Percentiles rank a stretch among this genome's conserved stretches.
These are phyloP conservation scores for Drosophila sturtevanti DNA, from an alignment of 1,140 invertebrate species.

Conservation along the genomic window DNA sequence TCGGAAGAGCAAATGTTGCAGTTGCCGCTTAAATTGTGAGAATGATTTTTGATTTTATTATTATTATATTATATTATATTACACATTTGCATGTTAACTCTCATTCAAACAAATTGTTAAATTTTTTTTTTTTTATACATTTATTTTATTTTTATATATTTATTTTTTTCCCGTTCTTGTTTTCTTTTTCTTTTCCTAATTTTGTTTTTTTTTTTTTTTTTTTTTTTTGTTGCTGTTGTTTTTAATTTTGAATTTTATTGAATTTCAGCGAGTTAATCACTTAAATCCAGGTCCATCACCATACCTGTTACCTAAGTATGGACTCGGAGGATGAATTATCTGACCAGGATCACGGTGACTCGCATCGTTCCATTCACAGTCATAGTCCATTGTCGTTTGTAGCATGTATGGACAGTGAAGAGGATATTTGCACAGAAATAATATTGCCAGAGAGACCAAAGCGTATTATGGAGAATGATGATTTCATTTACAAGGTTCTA, in stretches of 20 bases:
- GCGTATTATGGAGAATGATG: conserved; percentile 89
- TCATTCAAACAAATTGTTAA: no score
- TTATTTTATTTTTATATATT: no score
- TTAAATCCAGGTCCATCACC: background rate
- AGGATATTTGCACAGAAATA: conserved; percentile 93
- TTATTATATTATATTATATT: no score
- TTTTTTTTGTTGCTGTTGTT: background rate
- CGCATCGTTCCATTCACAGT: conserved; percentile 85
- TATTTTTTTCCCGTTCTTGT: background rate
- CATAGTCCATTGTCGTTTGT: conserved; percentile 85
- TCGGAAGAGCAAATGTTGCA: conserved; percentile 10
- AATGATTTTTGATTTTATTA: no score
- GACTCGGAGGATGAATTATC: conserved; percentile 94
- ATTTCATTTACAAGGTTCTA: conserved; percentile 96
- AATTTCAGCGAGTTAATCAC: conserved; percentile 23
- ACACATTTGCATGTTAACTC: no score
- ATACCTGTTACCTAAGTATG: conserved; percentile 84
- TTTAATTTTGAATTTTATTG: no score
- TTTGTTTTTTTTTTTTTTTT: no score
- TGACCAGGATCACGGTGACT: conserved; percentile 92
- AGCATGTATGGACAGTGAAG: conserved; percentile 91
- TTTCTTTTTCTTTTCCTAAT: no score
- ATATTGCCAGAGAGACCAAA: conserved; percentile 86
- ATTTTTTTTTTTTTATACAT: no score
- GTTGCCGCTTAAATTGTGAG: conserved; percentile 15